Evolutionary conservation across 2,113 vertebrate species (phyloP), one percentile per base, ranked within the genome.

Genomic region (Podarcis muralis): DNA sequence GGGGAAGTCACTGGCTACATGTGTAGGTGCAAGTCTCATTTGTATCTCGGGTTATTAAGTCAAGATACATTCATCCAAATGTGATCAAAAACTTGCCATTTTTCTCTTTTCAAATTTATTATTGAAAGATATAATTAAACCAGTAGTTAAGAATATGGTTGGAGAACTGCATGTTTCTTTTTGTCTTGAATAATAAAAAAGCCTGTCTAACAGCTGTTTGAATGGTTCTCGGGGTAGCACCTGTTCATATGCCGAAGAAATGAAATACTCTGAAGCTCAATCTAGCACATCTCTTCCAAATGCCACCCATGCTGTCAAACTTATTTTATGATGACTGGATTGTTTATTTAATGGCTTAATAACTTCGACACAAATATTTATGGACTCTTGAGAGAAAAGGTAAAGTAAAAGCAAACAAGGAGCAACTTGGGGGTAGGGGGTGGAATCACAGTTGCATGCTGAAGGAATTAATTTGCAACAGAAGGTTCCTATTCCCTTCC

Each of bases 261-360:
- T 4, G 1, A 62, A 81, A 74, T 59, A 43, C 25, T 82, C 30
- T 86, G 89, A 93, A 81, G n/a, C 3, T 86, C 12, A 83, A 2
- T 69, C 15, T 3, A 6, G 62, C 4, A 5, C 32, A 59, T n/a
- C 53, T 57, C 83, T 93, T 25, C 76, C 11, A 35, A 16, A 57
- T 87, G 35, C 4, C 13, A 9, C 40, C 11, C 22, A 81, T 9
- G 15, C 5, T 74, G 78, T 15, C 20, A 68, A 1, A 87, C 13
- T n/a, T 87, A 30, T 80, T 91, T 90, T 32, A 88, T 62, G 13
- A 68, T 71, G 37, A 71, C 32, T 59, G 59, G 80, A 69, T 6
- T 66, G 1, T 88, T 65, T 85, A 40, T 88, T 65, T 85, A 40
- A 22, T 66, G 69, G n/a, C 76, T 71, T 79, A 80, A 16, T 80